A percentile compares a stretch with the other conserved stretches of the same genome.
phyloP scores from a whole-genome alignment of 35 echinoderm and acorn worm genomes.

The Heliocidaris erythrogramma region DNA sequence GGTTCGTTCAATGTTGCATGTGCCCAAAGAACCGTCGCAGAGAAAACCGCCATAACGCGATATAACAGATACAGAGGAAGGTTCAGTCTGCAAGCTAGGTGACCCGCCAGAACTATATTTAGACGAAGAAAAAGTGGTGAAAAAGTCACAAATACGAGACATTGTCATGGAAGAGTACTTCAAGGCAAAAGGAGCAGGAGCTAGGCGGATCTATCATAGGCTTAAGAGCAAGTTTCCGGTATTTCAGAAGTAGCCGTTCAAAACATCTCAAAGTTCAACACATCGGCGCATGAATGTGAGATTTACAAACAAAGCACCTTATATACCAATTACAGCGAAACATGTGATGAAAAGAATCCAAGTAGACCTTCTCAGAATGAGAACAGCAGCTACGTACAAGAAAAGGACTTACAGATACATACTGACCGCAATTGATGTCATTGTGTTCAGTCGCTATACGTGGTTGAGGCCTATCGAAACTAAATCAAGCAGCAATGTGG shows the following conservation, averaged over 20 bases:
- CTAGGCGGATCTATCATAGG: conserved; percentile 35
- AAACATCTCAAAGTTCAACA: background rate
- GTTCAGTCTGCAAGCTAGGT: conserved; percentile 40
- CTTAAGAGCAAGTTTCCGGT: conserved; percentile 22
- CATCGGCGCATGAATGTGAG: conserved; percentile 40
- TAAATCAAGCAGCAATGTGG: conserved; percentile 43
- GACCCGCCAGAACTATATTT: background rate
- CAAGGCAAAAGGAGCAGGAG: conserved; percentile 46
- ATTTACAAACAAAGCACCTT: conserved; percentile 14
- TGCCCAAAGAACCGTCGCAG: background rate
- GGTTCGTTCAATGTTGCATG: conserved; percentile 48
- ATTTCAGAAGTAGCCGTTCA: conserved; percentile 44
- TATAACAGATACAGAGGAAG: conserved; percentile 49
- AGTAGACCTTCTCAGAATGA: too few species aligned
- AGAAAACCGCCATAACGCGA: conserved; percentile 48
- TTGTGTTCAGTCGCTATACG: conserved; percentile 36
- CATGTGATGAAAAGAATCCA: too few species aligned
- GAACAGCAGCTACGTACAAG: too few species aligned
- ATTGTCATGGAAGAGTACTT: conserved; percentile 24
- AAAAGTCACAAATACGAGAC: too few species aligned
- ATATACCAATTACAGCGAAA: conserved; percentile 38
- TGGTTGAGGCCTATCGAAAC: conserved; percentile 43
- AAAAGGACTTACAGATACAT: conserved; percentile 42
- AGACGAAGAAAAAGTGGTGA: conserved; percentile 32
- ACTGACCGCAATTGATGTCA: conserved; percentile 37